Conservation (phyloP, 1,140 invertebrate genomes). For the Rhagoletis zephyria region DNA sequence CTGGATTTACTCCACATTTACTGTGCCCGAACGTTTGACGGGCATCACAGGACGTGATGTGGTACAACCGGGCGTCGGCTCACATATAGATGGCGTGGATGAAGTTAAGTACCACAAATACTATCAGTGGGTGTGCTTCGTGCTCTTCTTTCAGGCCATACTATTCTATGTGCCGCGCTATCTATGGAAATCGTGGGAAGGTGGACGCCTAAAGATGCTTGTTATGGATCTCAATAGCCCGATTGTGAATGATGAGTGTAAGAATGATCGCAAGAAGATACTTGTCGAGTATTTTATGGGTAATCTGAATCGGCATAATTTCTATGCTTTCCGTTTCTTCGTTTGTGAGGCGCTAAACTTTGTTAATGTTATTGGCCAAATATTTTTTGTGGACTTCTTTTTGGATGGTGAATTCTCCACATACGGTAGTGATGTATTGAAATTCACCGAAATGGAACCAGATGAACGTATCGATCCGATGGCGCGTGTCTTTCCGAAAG, state of each 20-base stretch:
- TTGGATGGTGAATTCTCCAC: conserved; percentile 89
- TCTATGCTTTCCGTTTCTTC: conserved; percentile 90
- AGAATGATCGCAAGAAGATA: conserved; percentile 83
- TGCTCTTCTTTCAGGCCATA: conserved; percentile 92
- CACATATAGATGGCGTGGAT: conserved; percentile 83
- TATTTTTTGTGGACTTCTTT: conserved; percentile 93
- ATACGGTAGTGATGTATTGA: conserved; percentile 87
- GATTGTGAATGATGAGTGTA: conserved; percentile 85
- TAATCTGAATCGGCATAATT: conserved; percentile 88
- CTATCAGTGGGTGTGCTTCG: conserved; percentile 97
- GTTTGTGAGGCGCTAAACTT: conserved; percentile 90
- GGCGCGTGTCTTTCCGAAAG: conserved; percentile 89
- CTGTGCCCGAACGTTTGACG: conserved; percentile 82
- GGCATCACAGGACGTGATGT: conserved; percentile 83
- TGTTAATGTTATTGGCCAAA: conserved; percentile 90
- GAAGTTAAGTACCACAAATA: conserved; percentile 93
- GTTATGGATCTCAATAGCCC: conserved; percentile 89
- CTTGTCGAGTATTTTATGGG: conserved; percentile 87
- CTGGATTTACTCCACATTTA: conserved; percentile 96
- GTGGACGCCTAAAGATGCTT: conserved; percentile 88
- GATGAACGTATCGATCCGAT: conserved; percentile 89
- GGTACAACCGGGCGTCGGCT: conserved; percentile 82
- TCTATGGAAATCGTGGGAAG: conserved; percentile 92
- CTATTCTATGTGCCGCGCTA: conserved; percentile 94
- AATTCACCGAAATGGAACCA: conserved; percentile 89